Conservation (phyloP, 2,113 vertebrate species). For the Nibea albiflora region DNA sequence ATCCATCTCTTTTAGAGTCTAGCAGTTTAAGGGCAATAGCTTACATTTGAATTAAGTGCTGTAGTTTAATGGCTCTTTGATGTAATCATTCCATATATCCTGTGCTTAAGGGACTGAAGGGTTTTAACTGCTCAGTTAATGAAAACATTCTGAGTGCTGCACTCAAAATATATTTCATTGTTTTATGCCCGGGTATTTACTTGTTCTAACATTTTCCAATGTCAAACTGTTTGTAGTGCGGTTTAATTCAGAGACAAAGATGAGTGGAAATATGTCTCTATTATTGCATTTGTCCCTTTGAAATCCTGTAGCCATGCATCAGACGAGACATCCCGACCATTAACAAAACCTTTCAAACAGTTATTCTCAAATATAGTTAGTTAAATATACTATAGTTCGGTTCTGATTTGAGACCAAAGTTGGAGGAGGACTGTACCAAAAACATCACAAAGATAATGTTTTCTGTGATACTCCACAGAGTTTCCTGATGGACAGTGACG, state of each 20-base stretch:
- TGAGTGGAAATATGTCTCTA: neutral
- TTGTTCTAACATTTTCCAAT: neutral
- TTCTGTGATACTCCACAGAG: no score
- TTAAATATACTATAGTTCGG: neutral
- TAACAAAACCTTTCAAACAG: neutral
- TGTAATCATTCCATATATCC: slow-evolving; percentile 25
- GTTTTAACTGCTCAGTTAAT: slow-evolving; percentile 11
- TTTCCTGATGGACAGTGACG: no score
- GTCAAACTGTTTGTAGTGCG: neutral
- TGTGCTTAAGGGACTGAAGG: neutral
- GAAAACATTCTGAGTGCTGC: slow-evolving; percentile 8
- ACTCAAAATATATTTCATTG: slow-evolving; percentile 1
- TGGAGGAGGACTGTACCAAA: neutral
- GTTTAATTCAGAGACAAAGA: slow-evolving; percentile 4
- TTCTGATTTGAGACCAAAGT: neutral
- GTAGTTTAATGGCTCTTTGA: slow-evolving; percentile 2
- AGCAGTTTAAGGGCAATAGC: slow-evolving; percentile 1
- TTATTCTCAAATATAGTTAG: neutral
- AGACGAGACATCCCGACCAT: neutral
- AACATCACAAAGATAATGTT: no score
- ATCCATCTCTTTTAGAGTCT: neutral
- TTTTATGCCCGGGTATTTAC: no score
- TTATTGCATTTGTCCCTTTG: neutral
- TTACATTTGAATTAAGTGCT: neutral
- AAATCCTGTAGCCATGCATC: neutral